Conservation (phyloP, 2,113 vertebrate species). For the Lethenteron reissneri region DNA sequence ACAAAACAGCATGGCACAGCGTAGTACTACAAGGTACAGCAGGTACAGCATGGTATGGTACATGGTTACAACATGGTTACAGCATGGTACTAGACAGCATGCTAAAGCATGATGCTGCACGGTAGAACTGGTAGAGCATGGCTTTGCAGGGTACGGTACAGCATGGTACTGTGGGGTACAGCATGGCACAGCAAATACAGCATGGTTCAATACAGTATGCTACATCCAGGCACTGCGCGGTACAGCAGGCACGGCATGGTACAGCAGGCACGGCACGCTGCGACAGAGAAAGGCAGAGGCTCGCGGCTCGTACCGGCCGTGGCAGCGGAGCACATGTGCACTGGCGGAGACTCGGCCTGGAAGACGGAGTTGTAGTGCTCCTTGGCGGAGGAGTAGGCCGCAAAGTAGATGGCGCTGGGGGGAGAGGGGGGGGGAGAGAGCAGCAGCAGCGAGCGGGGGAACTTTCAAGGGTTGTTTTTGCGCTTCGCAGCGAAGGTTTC, state of each 20-base stretch:
- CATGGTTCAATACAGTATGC: too few relatives aligned
- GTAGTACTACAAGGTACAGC: background rate
- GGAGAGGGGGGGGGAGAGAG: background rate
- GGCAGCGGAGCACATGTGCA: slow-evolving; percentile 74
- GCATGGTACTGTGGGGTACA: too few relatives aligned
- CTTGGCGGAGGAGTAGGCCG: slow-evolving; percentile 78
- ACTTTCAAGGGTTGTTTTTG: slow-evolving; percentile 23
- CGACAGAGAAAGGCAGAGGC: too few relatives aligned
- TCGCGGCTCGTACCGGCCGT: slow-evolving; percentile 42
- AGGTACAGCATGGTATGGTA: background rate
- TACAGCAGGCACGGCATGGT: too few relatives aligned
- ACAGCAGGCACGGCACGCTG: too few relatives aligned
- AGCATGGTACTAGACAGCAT: background rate
- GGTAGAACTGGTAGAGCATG: background rate
- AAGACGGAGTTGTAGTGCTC: slow-evolving; percentile 62
- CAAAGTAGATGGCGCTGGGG: slow-evolving; percentile 80
- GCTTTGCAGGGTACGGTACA: background rate
- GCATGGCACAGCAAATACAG: too few relatives aligned
- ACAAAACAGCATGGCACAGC: background rate
- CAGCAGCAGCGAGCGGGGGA: slow-evolving; percentile 72
- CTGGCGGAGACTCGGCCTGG: slow-evolving; percentile 59
- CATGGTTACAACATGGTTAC: background rate
- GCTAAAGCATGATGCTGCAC: background rate
- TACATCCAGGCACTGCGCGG: too few relatives aligned
- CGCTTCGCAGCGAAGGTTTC: too few relatives aligned